phyloP scores from a whole-genome alignment of 2,797 vertebrate species.

The Notolabrus celidotus region DNA sequence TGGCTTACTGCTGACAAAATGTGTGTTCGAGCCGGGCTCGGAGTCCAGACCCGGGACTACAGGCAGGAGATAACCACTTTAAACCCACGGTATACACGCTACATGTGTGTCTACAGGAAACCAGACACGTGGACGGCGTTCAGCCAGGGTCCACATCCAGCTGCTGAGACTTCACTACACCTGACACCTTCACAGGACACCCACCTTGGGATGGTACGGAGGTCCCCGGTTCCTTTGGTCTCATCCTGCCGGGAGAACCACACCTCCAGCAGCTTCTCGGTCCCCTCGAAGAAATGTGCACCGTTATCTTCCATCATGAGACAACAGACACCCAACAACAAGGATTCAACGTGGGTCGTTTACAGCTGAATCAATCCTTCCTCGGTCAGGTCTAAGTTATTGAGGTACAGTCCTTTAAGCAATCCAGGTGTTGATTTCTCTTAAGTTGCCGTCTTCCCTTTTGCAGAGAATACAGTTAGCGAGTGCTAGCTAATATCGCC shows the following conservation, averaged over 20 bases:
- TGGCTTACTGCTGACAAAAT: conserved; percentile 13
- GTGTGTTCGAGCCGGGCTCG: no score
- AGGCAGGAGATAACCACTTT: no score
- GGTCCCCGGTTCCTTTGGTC: conserved; percentile 95
- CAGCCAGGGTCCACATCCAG: not conserved
- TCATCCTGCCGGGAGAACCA: conserved; percentile 96
- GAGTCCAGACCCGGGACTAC: no score
- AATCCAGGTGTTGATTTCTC: conserved; percentile 92
- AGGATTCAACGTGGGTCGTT: conserved; percentile 85
- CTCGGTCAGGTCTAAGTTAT: conserved; percentile 81
- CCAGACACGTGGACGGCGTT: conserved; percentile 14
- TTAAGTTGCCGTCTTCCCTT: conserved; percentile 95
- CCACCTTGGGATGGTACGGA: conserved; percentile 96
- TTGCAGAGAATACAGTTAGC: conserved; percentile 96
- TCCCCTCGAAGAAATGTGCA: conserved; percentile 99
- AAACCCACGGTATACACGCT: no score
- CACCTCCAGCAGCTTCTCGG: conserved; percentile 98
- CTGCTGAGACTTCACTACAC: conserved; percentile 10
- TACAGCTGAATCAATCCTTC: conserved; percentile 76
- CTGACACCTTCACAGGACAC: conserved; percentile 43
- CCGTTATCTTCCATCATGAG: conserved; percentile 96
- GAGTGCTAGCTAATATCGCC: conserved; percentile 99
- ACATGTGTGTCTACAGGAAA: no score
- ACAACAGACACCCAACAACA: conserved; percentile 94
- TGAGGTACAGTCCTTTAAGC: conserved; percentile 86